Base-by-base conservation (phyloP, 2,113 vertebrate genomes). In the Lasiurus cinereus region DNA sequence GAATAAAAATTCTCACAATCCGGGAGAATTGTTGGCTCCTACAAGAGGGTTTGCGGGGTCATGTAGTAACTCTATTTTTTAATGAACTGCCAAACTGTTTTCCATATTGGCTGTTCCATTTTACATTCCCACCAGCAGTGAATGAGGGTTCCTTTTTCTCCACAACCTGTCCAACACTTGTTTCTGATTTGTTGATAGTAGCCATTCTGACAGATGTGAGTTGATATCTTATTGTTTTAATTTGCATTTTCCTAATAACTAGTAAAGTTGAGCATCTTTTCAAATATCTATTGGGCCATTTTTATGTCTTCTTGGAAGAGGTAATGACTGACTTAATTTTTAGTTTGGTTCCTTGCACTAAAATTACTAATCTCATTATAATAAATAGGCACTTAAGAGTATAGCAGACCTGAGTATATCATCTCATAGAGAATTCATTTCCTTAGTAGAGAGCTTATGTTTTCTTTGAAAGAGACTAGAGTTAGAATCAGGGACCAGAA, bases 291-390 rank as follows among this genome's bases (percentile, higher is more conserved):
- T n/a, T 50, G 46, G 46, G 74, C 48, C 27, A 77, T 50, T 77
- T 77, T 77, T 77, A 50, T 76, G 29, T 21, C 74, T 76, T 76
- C n/a, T 18, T 48, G 27, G 29, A 43, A 77, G 16, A 77, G 18
- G 29, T 36, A 39, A 48, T 94, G 12, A 48, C 46, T 67, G 18
- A 52, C 43, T 36, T 83, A 48, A 67, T n/a, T 93, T 83, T 67
- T 78, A 80, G 18, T 29, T 96, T 76, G 22, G 8, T 50, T 80
- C 43, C 11, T 82, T 73, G 27, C 15, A 73, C n/a, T 69, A 27
- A 88, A 85, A 33, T 69, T 80, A 78, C 29, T 83, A 33, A 66
- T 69, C 27, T 92, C 70, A 29, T 39, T 86, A 16, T 91, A 29
- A 8, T 62, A 39, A 56, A 39, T 39, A 54, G 43, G 12, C 18